A percentile compares a stretch with the other conserved stretches of the same genome.
Conservation (phyloP, 2,888 invertebrate genomes). For the Andrena camellia region DNA sequence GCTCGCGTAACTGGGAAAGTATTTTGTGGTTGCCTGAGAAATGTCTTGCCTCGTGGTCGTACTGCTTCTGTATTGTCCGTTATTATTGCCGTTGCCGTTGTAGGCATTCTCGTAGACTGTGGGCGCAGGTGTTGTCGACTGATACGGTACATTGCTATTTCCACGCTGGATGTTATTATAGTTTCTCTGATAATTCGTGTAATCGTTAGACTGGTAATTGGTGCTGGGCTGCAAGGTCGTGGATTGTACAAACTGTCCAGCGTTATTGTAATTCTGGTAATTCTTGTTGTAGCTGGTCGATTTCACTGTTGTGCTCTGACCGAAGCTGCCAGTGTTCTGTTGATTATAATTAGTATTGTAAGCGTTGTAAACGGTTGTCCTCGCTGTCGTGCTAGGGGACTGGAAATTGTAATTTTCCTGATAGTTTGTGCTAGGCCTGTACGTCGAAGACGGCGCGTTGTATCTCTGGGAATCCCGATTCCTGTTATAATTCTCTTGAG, state of each 20-base stretch:
- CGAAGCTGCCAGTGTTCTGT: slow-evolving; percentile 55
- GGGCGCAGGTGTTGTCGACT: slow-evolving; percentile 75
- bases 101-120: slow-evolving; percentile 76
- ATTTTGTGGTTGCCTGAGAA: slow-evolving; percentile 76
- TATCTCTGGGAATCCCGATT: slow-evolving; percentile 72
- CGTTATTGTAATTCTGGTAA: slow-evolving; percentile 70
- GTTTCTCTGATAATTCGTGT: slow-evolving; percentile 77
- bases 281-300: slow-evolving; percentile 74
- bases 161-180: slow-evolving; percentile 81
- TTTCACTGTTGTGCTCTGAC: slow-evolving; percentile 70
- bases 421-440: slow-evolving; percentile 76
- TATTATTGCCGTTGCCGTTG: slow-evolving; percentile 68
- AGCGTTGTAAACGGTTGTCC: slow-evolving; percentile 69
- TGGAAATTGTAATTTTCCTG: slow-evolving; percentile 78
- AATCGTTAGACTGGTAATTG: slow-evolving; percentile 78
- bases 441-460: slow-evolving; percentile 75
- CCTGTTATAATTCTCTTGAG: slow-evolving; percentile 69
- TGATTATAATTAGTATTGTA: slow-evolving; percentile 71
- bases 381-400: slow-evolving; percentile 75
- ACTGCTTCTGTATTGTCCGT: slow-evolving; percentile 69
- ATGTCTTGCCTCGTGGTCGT: slow-evolving; percentile 82
- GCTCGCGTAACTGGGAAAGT: slow-evolving; percentile 85
- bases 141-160: slow-evolving; percentile 67
- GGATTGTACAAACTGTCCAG: slow-evolving; percentile 72
- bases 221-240: slow-evolving; percentile 78